phyloP scores from a whole-genome alignment of 2,797 vertebrate species.

The Schizopygopsis pylzovi region DNA sequence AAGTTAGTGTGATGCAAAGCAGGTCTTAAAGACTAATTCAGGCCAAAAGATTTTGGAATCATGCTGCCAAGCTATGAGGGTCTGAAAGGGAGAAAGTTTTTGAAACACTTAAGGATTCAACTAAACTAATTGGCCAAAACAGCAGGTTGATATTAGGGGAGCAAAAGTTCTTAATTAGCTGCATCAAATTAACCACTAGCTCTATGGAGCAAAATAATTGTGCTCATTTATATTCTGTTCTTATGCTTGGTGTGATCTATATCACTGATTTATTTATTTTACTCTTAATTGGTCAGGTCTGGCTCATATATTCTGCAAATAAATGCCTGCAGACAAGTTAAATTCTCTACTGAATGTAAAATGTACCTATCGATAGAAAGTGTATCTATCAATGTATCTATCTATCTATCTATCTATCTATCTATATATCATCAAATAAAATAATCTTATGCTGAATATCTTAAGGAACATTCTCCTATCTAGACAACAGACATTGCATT shows the following conservation, averaged over 20 bases:
- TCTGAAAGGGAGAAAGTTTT: constrained; percentile 19
- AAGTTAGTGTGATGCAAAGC: constrained; percentile 27
- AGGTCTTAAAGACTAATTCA: constrained; percentile 10
- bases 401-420: too few species aligned
- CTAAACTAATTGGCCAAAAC: constrained; percentile 17
- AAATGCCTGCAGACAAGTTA: constrained; percentile 6
- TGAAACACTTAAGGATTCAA: constrained; percentile 15
- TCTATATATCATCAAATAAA: background rate
- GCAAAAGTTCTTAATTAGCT: background rate
- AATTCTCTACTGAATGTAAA: background rate
- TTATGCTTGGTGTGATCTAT: constrained; percentile 1
- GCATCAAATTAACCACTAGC: background rate
- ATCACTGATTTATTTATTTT: constrained; percentile 14
- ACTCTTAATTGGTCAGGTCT: background rate
- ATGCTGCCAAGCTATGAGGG: background rate
- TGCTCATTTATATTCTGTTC: background rate
- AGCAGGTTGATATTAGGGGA: background rate
- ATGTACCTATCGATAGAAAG: background rate
- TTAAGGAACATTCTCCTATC: background rate
- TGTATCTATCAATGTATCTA: background rate
- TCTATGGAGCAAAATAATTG: constrained; percentile 2
- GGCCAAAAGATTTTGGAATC: constrained; percentile 22
- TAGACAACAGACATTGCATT: background rate
- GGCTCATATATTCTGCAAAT: background rate
- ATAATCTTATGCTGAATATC: background rate